A percentile compares a stretch with the other conserved stretches of the same genome.
Conservation (phyloP, 1,140 invertebrate species). For the Scaptomyza graminum region DNA sequence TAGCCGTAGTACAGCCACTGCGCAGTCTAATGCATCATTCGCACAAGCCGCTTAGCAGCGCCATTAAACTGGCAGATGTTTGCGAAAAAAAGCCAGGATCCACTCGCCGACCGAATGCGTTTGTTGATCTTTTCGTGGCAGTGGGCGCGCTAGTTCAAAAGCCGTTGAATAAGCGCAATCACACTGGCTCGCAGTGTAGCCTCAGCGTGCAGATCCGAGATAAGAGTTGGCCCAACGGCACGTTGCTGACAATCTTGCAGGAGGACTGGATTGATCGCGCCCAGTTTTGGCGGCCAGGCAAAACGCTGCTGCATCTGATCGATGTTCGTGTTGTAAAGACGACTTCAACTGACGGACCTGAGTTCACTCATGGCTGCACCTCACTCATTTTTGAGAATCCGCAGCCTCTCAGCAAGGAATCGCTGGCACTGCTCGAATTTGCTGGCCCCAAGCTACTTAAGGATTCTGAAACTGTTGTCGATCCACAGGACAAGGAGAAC, state of each 20-base stretch:
- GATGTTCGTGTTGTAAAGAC: constrained; percentile 84
- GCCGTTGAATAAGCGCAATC: constrained; percentile 66
- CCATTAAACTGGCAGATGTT: constrained; percentile 83
- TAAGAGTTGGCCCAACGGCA: constrained; percentile 75
- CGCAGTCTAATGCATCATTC: constrained; percentile 76
- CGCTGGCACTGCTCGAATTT: constrained; percentile 43
- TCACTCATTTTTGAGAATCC: constrained; percentile 84
- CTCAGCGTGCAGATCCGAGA: constrained; percentile 84
- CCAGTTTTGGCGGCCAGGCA: constrained; percentile 80
- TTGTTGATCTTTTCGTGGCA: constrained; percentile 80
- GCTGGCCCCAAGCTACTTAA: constrained; percentile 25
- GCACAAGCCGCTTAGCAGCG: constrained; percentile 84
- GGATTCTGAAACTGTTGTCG: too few relatives aligned
- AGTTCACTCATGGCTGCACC: constrained; percentile 66
- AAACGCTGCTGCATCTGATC: constrained; percentile 84
- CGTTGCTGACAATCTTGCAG: constrained; percentile 84
- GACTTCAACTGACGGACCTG: constrained; percentile 69
- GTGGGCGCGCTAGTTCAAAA: constrained; percentile 65
- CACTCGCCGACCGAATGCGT: too few relatives aligned
- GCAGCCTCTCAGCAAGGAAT: constrained; percentile 27
- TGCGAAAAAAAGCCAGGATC: constrained; percentile 45
- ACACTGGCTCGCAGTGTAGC: constrained; percentile 55
- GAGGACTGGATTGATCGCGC: constrained; percentile 80
- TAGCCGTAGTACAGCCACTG: constrained; percentile 66
- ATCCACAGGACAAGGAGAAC: constrained; percentile 30